A percentile compares a stretch with the other conserved stretches of the same genome.
phyloP scores from a whole-genome alignment of 2,888 invertebrate genomes.

The Drosophila cracens region DNA sequence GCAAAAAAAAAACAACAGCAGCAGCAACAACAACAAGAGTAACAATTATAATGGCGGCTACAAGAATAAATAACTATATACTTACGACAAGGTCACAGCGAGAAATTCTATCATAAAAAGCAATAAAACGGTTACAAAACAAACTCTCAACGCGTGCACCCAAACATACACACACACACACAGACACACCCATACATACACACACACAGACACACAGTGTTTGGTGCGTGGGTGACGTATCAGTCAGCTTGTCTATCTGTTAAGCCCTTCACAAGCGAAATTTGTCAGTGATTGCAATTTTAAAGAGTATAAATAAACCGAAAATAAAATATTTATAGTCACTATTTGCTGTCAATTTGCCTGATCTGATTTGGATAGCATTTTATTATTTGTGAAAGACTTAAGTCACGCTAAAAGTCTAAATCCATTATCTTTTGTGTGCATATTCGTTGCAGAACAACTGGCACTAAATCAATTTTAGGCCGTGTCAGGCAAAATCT shows the following conservation, averaged over 20 bases:
- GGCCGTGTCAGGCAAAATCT: slow-evolving; percentile 40
- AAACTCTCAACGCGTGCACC: slow-evolving; percentile 25
- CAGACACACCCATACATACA: background rate
- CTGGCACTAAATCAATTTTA: slow-evolving; percentile 41
- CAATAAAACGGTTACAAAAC: slow-evolving; percentile 57
- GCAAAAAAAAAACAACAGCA: slow-evolving; percentile 2
- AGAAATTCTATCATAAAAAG: slow-evolving; percentile 56
- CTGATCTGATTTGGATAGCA: background rate
- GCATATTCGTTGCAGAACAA: background rate
- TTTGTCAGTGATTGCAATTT: slow-evolving; percentile 19
- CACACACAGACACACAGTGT: background rate
- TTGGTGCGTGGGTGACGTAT: slow-evolving; percentile 35
- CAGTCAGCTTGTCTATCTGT: slow-evolving; percentile 31
- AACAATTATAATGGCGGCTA: slow-evolving; percentile 12
- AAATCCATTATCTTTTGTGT: slow-evolving; percentile 2
- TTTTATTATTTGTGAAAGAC: background rate
- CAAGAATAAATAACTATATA: slow-evolving; percentile 19
- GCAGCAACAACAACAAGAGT: slow-evolving; percentile 14
- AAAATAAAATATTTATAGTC: background rate
- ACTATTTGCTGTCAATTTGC: background rate
- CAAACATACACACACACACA: slow-evolving; percentile 6
- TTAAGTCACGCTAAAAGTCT: background rate
- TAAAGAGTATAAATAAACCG: background rate
- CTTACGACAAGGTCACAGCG: slow-evolving; percentile 48
- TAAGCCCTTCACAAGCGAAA: slow-evolving; percentile 2